A percentile compares a stretch with the other conserved stretches of the same genome.
Evolutionary conservation across 2,113 vertebrate species (phyloP).

Genomic region (Bos indicus): DNA sequence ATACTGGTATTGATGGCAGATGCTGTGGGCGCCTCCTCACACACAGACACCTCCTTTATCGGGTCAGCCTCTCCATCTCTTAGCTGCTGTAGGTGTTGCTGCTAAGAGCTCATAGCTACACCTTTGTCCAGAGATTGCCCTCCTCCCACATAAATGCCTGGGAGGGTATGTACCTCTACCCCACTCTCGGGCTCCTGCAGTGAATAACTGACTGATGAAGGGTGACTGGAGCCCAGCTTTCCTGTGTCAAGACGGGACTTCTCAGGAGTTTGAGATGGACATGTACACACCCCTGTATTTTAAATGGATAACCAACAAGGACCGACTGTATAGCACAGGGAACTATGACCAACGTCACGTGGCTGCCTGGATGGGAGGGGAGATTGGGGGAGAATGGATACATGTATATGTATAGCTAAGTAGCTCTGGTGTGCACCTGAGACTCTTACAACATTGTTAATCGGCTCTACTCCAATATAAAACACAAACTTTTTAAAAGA

Average conservation of each 20-base stretch:
- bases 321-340: not conserved
- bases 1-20: not conserved
- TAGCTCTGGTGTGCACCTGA: not conserved
- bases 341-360: rapidly evolving
- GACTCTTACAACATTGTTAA: not conserved
- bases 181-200: not conserved
- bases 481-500: not conserved
- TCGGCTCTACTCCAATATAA: not conserved
- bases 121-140: not conserved
- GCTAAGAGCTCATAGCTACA: not conserved
- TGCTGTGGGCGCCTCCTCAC: not conserved
- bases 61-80: not conserved
- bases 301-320: not conserved
- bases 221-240: not conserved
- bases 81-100: not conserved
- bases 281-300: not conserved
- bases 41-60: not conserved
- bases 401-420: not conserved
- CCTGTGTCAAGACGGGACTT: not conserved
- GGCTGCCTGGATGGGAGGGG: not conserved
- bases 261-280: not conserved
- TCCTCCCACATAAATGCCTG: not conserved
- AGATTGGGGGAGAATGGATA: not conserved
- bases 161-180: not conserved
- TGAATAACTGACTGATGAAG: not conserved